Evolutionary conservation across 1,140 invertebrate genomes (phyloP).

Genomic region (Drosophila funebris): DNA sequence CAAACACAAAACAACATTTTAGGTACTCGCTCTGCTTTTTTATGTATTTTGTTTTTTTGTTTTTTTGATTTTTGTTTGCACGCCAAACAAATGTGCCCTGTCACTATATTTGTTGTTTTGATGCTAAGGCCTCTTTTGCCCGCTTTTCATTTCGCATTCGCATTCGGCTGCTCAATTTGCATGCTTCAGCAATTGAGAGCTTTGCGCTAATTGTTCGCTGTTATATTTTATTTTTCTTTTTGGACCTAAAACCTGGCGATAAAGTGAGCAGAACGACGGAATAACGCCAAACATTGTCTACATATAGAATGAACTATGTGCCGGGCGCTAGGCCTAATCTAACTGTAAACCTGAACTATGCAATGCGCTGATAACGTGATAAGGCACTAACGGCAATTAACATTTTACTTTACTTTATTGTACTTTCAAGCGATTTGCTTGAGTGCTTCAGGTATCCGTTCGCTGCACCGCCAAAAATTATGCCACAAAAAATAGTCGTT

Average conservation of each 20-base stretch:
- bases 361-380: slow-evolving; percentile 48
- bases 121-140: slow-evolving; percentile 3
- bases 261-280: not conserved
- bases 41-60: slow-evolving; percentile 23
- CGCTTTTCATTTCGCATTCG: slow-evolving; percentile 26
- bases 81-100: slow-evolving; percentile 54
- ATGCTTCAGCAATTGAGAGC: slow-evolving; percentile 52
- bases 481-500: slow-evolving; percentile 42
- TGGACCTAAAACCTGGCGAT: slow-evolving; percentile 35
- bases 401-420: slow-evolving; percentile 14
- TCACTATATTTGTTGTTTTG: slow-evolving; percentile 16
- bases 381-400: slow-evolving; percentile 33
- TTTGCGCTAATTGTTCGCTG: slow-evolving; percentile 53
- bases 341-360: slow-evolving; percentile 51
- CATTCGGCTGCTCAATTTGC: slow-evolving; percentile 38
- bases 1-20: too few relatives aligned
- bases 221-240: too few relatives aligned
- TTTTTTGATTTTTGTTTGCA: slow-evolving; percentile 71
- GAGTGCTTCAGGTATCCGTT: not conserved
- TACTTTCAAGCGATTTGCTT: not conserved
- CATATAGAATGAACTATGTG: not conserved
- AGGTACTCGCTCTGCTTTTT: slow-evolving; percentile 23
- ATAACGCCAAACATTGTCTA: not conserved
- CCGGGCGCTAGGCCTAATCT: slow-evolving; percentile 24
- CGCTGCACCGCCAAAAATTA: slow-evolving; percentile 43